Conservation (phyloP, 2,888 invertebrate species). For the Pyrocoelia pectoralis region DNA sequence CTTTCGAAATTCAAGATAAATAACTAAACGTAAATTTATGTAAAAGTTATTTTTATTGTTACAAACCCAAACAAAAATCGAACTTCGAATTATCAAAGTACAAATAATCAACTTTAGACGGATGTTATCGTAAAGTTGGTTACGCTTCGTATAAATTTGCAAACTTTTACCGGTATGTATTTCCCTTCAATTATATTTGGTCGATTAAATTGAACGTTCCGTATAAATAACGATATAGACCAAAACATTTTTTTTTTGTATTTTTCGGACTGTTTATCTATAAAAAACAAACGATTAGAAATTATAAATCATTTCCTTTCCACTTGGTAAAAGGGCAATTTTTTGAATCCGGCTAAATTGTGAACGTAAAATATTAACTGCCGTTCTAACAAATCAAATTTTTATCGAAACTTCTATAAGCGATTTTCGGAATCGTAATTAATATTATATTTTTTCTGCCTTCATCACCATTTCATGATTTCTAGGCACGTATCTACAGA, state of each 20-base stretch:
- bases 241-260: too few species aligned
- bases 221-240: too few species aligned
- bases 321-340: neutral
- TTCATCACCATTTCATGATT: too few species aligned
- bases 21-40: neutral
- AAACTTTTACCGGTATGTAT: neutral
- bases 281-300: neutral
- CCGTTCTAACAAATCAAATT: too few species aligned
- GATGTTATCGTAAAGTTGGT: neutral
- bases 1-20: conserved; percentile 9
- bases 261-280: neutral
- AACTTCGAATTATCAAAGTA: neutral
- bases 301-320: neutral
- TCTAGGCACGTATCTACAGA: too few species aligned
- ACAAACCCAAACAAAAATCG: neutral
- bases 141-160: neutral
- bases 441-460: too few species aligned
- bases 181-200: neutral
- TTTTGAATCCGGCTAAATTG: neutral
- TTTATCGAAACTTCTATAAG: too few species aligned
- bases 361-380: too few species aligned
- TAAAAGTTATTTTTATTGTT: conserved; percentile 7
- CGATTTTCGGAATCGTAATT: too few species aligned
- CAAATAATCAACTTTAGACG: neutral
- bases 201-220: neutral